Evolutionary conservation across 2,797 vertebrate genomes (phyloP).

Genomic region (Myotis vivesi): DNA sequence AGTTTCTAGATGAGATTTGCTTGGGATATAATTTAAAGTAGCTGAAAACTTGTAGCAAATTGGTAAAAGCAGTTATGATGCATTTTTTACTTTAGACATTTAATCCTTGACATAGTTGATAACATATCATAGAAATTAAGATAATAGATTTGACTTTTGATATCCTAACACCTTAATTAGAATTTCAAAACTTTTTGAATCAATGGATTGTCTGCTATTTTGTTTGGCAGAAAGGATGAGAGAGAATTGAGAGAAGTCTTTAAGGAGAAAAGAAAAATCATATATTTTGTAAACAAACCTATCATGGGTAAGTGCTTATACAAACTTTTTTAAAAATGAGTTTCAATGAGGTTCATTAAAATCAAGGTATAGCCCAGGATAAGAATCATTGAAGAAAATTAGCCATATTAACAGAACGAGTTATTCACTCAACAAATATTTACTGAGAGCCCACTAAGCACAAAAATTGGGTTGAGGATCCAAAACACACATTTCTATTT

Average conservation of each 20-base stretch:
- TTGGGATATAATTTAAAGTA: background rate
- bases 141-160: background rate
- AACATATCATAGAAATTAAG: background rate
- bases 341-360: background rate
- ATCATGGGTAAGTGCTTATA: background rate
- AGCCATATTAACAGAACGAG: background rate
- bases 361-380: background rate
- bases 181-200: background rate
- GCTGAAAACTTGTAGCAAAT: background rate
- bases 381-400: background rate
- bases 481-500: background rate
- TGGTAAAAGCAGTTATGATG: background rate
- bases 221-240: background rate
- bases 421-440: background rate
- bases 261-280: background rate
- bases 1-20: background rate
- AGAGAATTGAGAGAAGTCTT: background rate
- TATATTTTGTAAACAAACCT: background rate
- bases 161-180: background rate
- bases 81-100: background rate
- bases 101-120: background rate
- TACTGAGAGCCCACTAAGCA: background rate
- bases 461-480: background rate
- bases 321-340: background rate
- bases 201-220: background rate